These are phyloP conservation scores for Pipistrellus pygmaeus DNA, from an alignment of 2,797 vertebrate species.

Conservation along the genomic window DNA sequence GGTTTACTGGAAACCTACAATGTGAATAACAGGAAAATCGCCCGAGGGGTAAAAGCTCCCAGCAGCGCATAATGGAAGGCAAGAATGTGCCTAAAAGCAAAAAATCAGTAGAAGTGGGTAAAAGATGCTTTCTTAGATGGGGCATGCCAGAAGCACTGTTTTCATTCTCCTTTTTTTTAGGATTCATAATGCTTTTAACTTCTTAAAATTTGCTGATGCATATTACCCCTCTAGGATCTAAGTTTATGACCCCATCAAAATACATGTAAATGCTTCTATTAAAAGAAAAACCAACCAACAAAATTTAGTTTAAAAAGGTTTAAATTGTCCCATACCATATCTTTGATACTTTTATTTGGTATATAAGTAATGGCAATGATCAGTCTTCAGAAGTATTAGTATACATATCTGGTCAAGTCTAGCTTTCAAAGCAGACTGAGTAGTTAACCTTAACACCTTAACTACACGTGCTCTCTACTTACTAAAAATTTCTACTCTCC, in stretches of 20 bases:
- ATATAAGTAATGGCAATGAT: neutral
- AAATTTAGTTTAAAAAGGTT: neutral
- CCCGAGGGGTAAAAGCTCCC: too few relatives aligned
- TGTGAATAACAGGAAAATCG: too few relatives aligned
- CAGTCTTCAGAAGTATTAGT: neutral
- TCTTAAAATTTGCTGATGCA: neutral
- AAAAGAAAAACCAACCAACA: neutral
- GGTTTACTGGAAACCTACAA: too few relatives aligned
- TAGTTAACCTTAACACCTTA: neutral
- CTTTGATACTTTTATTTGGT: slow-evolving; percentile 4
- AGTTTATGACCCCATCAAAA: slow-evolving; percentile 10
- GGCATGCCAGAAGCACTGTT: neutral
- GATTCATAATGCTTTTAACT: neutral
- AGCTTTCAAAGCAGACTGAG: neutral
- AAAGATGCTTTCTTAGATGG: neutral
- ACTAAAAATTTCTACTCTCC: neutral
- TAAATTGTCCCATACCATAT: neutral
- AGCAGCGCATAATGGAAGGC: too few relatives aligned
- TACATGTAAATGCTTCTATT: neutral
- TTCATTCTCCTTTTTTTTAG: neutral
- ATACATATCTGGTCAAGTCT: neutral
- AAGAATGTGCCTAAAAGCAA: neutral
- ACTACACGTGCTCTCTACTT: neutral
- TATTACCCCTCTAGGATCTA: neutral
- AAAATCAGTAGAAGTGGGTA: neutral